Conservation (phyloP, 1,140 invertebrate species). For the Leptonema lineaticorne region DNA sequence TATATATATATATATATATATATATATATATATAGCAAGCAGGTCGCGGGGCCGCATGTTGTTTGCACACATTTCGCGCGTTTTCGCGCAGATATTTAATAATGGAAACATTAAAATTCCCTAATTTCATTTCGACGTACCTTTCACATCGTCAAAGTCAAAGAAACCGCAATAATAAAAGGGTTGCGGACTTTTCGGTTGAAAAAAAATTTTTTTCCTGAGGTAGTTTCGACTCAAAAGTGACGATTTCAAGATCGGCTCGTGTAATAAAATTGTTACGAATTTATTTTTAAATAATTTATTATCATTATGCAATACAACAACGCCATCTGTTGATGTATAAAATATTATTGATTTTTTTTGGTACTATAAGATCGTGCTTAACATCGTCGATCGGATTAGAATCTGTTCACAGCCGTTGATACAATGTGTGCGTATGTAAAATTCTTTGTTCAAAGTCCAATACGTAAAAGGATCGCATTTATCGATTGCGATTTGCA, state of each 20-base stretch:
- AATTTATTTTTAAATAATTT: too few species aligned
- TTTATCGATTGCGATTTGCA: too few species aligned
- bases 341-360: too few species aligned
- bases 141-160: constrained; percentile 27
- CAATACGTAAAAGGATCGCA: too few species aligned
- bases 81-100: constrained; percentile 18
- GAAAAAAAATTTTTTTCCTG: constrained; percentile 29
- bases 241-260: constrained; percentile 29
- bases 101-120: constrained; percentile 34
- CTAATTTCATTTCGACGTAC: constrained; percentile 34
- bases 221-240: constrained; percentile 36
- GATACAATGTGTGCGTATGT: too few species aligned
- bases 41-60: background rate
- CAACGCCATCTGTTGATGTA: too few species aligned
- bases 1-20: background rate
- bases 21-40: background rate
- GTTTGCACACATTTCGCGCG: background rate
- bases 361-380: too few species aligned
- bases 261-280: too few species aligned
- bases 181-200: constrained; percentile 29
- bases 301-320: too few species aligned
- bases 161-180: constrained; percentile 40
- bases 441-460: too few species aligned
- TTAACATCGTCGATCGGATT: too few species aligned
- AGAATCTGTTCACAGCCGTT: too few species aligned